Evolutionary conservation across 1,140 invertebrate genomes (phyloP).

Genomic region (Campoletis sonorensis): DNA sequence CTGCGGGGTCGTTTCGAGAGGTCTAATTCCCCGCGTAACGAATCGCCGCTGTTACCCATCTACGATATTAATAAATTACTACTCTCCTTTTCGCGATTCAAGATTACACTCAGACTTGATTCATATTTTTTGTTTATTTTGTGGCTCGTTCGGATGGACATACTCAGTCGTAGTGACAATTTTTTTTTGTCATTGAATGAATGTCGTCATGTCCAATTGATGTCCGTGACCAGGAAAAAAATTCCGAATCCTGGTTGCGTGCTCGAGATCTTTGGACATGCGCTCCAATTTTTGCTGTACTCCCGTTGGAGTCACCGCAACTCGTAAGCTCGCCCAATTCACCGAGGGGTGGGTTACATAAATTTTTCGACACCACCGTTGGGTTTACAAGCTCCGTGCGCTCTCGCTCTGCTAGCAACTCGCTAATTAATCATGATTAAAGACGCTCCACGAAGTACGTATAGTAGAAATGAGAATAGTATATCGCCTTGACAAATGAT

Average conservation of each 20-base stretch:
- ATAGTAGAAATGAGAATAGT: conserved; percentile 49
- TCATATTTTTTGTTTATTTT: neutral
- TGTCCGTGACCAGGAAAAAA: conserved; percentile 4
- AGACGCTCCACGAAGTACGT: conserved; percentile 33
- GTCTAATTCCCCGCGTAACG: conserved; percentile 45
- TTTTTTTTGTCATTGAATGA: neutral
- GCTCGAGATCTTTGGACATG: conserved; percentile 17
- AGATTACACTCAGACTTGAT: neutral
- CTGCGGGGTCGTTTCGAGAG: conserved; percentile 46
- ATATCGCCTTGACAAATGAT: conserved; percentile 47
- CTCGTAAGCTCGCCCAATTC: conserved; percentile 18
- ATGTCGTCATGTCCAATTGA: neutral
- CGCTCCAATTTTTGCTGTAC: neutral
- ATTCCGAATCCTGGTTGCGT: conserved; percentile 30
- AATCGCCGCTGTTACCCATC: conserved; percentile 41
- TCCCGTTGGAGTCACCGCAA: neutral
- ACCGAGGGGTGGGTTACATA: conserved; percentile 49
- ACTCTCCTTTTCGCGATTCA: neutral
- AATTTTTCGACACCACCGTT: conserved; percentile 54
- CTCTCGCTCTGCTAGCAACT: conserved; percentile 38
- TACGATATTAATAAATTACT: conserved; percentile 33
- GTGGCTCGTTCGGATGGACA: neutral
- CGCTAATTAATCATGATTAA: conserved; percentile 58
- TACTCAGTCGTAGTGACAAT: neutral
- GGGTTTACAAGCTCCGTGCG: conserved; percentile 44